Conservation (phyloP, 1,140 invertebrate species). For the Chironomus tepperi region DNA sequence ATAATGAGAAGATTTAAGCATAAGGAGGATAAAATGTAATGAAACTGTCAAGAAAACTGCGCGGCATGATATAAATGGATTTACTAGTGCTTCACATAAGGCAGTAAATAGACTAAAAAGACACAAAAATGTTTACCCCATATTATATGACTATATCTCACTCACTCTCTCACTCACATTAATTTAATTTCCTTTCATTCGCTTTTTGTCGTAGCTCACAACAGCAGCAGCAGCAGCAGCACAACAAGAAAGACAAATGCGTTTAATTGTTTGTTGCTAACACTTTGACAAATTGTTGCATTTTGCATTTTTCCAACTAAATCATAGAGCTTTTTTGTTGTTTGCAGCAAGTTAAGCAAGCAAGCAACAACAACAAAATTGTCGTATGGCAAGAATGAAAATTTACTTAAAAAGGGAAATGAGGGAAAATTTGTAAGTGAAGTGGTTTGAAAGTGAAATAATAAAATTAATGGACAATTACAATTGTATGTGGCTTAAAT, state of each 20-base stretch:
- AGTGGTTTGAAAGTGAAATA: too few relatives aligned
- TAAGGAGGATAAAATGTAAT: background rate
- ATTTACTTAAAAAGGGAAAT: too few relatives aligned
- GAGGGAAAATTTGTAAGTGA: too few relatives aligned
- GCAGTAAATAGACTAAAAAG: background rate
- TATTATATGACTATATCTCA: background rate
- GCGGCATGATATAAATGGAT: conserved; percentile 21
- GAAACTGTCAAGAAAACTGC: conserved; percentile 21
- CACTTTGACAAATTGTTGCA: conserved; percentile 12
- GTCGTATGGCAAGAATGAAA: too few relatives aligned
- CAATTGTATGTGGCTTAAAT: too few relatives aligned
- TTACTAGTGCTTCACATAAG: conserved; percentile 6
- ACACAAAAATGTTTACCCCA: background rate
- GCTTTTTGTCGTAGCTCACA: too few relatives aligned
- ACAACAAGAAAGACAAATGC: conserved; percentile 16
- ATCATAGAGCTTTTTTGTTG: too few relatives aligned
- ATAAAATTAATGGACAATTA: too few relatives aligned
- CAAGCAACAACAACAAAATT: too few relatives aligned
- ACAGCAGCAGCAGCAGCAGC: too few relatives aligned
- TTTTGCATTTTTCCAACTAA: background rate
- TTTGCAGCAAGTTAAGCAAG: too few relatives aligned
- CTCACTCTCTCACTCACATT: background rate
- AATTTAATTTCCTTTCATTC: too few relatives aligned
- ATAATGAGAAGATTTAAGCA: background rate
- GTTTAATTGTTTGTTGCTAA: conserved; percentile 21